Base-by-base conservation (phyloP, 2,797 vertebrate species). In the Diplodus sargus region DNA sequence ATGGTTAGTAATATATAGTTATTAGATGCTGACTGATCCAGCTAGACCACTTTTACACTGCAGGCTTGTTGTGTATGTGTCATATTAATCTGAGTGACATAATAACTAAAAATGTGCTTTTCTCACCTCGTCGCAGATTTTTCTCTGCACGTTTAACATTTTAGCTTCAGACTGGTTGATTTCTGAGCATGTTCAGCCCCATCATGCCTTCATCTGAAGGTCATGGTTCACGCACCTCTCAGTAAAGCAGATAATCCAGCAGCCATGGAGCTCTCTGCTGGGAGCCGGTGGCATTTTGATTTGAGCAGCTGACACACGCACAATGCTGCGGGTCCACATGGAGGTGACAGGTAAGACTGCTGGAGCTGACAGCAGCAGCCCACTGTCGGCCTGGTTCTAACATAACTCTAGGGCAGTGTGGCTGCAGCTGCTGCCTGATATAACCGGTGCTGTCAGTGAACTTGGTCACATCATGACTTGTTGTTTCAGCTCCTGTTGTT, bases 191-290 rank as follows among this genome's bases (percentile, higher is more conserved):
- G 4, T 49, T 51, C 57, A 2, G 25, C 28, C 13, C 17, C 5
- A n/a, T 54, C 51, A 15, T 3, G 2, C 20, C 51, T 30, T 14
- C 58, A 39, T 2, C 28, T 74, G 84, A 88, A 87, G 89, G 89
- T 90, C 79, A 79, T 30, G 2, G 17, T 73, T 69, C 17, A 54
- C 4, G 42, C 72, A 76, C 23, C 58, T 83, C 51, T 72, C 42
- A 49, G 73, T 63, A 76, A 83, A 76, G 58, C 61, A 61, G 79
- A 77, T 84, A 68, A 85, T 82, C 87, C 85, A 77, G 68, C 76
- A 73, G 85, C 20, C 70, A 69, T 15, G 8, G 54, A 63, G 72
- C 65, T 83, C 79, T 66, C 79, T 67, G 76, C 2, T 57, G 78
- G 79, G 74, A 70, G 79, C 74, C 65, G 3, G 49, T 80, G 81